Percentiles rank a stretch among this genome's conserved stretches.
Conservation (phyloP, 2,113 vertebrate species). For the Malurus alboscapulatus region DNA sequence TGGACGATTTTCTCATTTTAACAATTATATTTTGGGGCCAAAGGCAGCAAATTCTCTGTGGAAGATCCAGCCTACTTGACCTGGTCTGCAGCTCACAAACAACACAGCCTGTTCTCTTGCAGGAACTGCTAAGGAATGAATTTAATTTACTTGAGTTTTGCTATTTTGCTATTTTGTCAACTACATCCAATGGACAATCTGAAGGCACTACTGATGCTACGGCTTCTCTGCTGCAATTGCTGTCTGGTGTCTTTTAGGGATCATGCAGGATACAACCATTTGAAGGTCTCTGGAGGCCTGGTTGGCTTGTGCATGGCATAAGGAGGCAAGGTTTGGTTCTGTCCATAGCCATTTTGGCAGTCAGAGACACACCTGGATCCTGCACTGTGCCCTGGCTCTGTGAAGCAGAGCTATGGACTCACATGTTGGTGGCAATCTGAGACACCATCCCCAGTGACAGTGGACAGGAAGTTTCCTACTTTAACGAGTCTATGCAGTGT, state of each 20-base stretch:
- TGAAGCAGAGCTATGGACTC: background rate
- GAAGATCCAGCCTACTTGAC: background rate
- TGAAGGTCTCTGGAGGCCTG: background rate
- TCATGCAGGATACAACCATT: background rate
- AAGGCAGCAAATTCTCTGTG: background rate
- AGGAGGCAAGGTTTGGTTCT: background rate
- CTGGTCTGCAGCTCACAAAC: background rate
- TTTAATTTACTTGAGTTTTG: background rate
- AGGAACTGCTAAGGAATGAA: background rate
- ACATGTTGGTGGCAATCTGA: background rate
- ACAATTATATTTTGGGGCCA: background rate
- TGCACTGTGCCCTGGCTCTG: rapidly evolving
- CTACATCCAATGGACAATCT: background rate
- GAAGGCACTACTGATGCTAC: background rate
- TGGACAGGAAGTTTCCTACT: background rate
- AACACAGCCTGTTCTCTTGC: background rate
- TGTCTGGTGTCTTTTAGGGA: background rate
- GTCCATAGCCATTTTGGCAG: background rate
- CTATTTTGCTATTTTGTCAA: background rate
- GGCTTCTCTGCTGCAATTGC: background rate
- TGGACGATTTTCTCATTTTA: background rate
- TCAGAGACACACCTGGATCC: background rate
- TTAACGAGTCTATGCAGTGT: background rate
- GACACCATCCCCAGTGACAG: background rate
- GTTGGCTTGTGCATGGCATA: background rate